These are phyloP conservation scores for Psittacula derbiana DNA, from an alignment of 2,797 vertebrate genomes.

Conservation along the genomic window DNA sequence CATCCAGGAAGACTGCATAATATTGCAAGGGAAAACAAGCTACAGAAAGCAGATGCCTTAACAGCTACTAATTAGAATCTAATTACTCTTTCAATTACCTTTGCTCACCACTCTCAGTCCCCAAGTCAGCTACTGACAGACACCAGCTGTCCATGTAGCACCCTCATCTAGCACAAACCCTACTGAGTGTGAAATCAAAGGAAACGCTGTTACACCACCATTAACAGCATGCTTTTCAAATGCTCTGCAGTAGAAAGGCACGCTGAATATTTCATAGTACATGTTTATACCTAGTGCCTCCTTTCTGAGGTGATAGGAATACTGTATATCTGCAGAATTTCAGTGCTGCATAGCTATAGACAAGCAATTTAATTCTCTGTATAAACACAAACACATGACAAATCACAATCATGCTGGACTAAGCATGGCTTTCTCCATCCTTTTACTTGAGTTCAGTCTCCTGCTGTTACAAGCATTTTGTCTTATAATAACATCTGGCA, in stretches of 20 bases:
- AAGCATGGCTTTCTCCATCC: background rate
- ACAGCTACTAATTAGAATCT: conserved; percentile 38
- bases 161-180: background rate
- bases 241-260: background rate
- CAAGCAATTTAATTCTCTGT: background rate
- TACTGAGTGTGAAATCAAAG: background rate
- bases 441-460: background rate
- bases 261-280: background rate
- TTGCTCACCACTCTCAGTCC: background rate
- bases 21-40: background rate
- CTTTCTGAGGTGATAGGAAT: background rate
- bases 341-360: background rate
- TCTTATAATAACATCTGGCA: background rate
- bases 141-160: background rate
- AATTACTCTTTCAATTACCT: conserved; percentile 37
- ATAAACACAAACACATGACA: background rate
- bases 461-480: background rate
- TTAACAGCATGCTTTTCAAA: background rate
- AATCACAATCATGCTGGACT: background rate
- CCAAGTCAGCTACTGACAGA: conserved; percentile 24
- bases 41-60: conserved; percentile 23
- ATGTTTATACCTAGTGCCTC: background rate
- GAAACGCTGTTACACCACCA: background rate
- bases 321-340: background rate
- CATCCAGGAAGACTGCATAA: background rate